Percentiles rank a stretch among this genome's conserved stretches.
Evolutionary conservation across 37 sponge, comb jelly and placozoan genomes (phyloP).

Genomic region (Tethya wilhelma): DNA sequence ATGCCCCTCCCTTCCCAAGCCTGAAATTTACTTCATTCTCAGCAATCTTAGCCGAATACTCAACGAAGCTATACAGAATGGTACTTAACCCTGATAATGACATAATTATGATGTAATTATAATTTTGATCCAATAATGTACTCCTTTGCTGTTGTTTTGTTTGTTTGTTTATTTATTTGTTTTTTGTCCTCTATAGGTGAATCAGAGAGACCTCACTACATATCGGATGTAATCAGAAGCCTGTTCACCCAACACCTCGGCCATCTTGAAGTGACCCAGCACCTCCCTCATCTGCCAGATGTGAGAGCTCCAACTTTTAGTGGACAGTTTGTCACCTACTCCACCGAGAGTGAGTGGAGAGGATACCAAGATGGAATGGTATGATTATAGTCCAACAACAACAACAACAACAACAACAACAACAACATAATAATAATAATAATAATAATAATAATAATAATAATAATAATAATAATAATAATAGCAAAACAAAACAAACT

Average conservation of each 20-base stretch:
- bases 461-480: too few relatives aligned
- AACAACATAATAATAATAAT: too few relatives aligned
- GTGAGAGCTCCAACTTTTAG: slow-evolving; percentile 51
- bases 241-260: slow-evolving; percentile 22
- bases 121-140: not conserved
- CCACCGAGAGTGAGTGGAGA: slow-evolving; percentile 59
- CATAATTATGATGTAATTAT: not conserved
- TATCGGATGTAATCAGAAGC: slow-evolving; percentile 30
- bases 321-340: slow-evolving; percentile 51
- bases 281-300: slow-evolving; percentile 49
- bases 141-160: not conserved
- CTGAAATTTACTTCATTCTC: slow-evolving; percentile 34
- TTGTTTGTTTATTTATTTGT: too few relatives aligned
- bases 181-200: slow-evolving; percentile 20
- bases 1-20: not conserved
- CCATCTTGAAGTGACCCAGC: not conserved
- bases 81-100: not conserved
- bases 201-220: slow-evolving; percentile 48
- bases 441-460: too few relatives aligned
- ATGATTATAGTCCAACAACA: too few relatives aligned
- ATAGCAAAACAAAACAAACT: too few relatives aligned
- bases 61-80: not conserved
- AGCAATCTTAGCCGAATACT: slow-evolving; percentile 13
- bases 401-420: too few relatives aligned
- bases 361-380: slow-evolving; percentile 55